Conservation (phyloP, 1,140 invertebrate genomes). For the Drosophila sp. region DNA sequence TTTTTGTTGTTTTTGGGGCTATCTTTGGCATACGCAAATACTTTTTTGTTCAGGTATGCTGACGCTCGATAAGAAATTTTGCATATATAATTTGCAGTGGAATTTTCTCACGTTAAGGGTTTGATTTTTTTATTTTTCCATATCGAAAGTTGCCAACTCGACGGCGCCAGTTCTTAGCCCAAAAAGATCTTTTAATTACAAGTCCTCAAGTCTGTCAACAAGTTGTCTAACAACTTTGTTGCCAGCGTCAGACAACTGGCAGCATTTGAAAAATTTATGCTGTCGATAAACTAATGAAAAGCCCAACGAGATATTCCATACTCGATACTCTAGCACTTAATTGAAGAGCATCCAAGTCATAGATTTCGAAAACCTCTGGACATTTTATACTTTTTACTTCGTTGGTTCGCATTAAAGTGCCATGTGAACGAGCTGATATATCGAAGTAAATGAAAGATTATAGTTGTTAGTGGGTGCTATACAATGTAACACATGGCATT, state of each 20-base stretch:
- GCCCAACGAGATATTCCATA: slow-evolving; percentile 51
- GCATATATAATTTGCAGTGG: slow-evolving; percentile 70
- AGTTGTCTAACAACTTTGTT: slow-evolving; percentile 58
- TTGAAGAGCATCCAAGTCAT: slow-evolving; percentile 60
- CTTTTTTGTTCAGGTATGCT: slow-evolving; percentile 77
- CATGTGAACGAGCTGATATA: slow-evolving; percentile 15
- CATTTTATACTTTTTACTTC: slow-evolving; percentile 7
- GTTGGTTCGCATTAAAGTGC: slow-evolving; percentile 13
- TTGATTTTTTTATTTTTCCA: slow-evolving; percentile 16
- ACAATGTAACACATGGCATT: slow-evolving; percentile 45
- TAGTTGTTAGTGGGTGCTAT: slow-evolving; percentile 45
- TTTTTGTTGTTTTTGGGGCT: slow-evolving; percentile 62
- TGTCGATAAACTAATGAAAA: slow-evolving; percentile 79
- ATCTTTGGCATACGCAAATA: slow-evolving; percentile 76
- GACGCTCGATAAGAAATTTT: slow-evolving; percentile 73
- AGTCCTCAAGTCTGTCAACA: slow-evolving; percentile 37
- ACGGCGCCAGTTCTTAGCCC: slow-evolving; percentile 51
- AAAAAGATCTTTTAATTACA: slow-evolving; percentile 65
- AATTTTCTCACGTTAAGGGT: slow-evolving; percentile 79
- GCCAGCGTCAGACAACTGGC: slow-evolving; percentile 23
- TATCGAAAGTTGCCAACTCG: slow-evolving; percentile 21
- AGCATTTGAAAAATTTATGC: slow-evolving; percentile 72
- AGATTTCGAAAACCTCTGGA: slow-evolving; percentile 39
- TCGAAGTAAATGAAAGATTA: slow-evolving; percentile 44
- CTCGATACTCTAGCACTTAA: slow-evolving; percentile 52